Conservation (phyloP, 2,888 invertebrate genomes). For the Apamea sordens region DNA sequence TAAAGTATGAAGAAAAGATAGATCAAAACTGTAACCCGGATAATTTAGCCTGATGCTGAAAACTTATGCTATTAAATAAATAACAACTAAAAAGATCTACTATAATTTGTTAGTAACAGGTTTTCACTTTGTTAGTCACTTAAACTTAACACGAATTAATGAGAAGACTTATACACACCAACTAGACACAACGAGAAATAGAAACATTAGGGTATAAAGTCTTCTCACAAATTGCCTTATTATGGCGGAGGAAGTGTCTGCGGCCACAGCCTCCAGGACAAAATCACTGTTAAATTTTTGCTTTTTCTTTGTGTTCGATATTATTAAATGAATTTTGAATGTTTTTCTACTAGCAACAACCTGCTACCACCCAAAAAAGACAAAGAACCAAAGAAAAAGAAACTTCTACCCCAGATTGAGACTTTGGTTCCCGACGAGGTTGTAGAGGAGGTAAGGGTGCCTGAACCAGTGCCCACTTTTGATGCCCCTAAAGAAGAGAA, state of each 20-base stretch:
- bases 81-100: no score
- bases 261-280: background rate
- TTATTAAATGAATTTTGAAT: background rate
- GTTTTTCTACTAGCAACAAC: constrained; percentile 66
- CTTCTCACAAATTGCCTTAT: background rate
- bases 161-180: background rate
- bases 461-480: constrained; percentile 62
- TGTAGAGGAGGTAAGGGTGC: constrained; percentile 65
- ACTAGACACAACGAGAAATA: background rate
- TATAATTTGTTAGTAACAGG: no score
- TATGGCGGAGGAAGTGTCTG: background rate
- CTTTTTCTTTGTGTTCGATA: background rate
- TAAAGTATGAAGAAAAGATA: background rate
- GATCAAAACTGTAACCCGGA: background rate
- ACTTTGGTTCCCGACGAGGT: constrained; percentile 65
- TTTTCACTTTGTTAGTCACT: background rate
- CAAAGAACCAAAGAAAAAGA: constrained; percentile 91
- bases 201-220: background rate
- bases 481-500: constrained; percentile 68
- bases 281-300: background rate
- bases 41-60: background rate
- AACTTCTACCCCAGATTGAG: constrained; percentile 77
- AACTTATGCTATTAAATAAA: background rate
- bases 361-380: constrained; percentile 88
- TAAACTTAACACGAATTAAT: no score